Evolutionary conservation across 2,113 vertebrate species (phyloP).

Genomic region (Patagioenas fasciata): DNA sequence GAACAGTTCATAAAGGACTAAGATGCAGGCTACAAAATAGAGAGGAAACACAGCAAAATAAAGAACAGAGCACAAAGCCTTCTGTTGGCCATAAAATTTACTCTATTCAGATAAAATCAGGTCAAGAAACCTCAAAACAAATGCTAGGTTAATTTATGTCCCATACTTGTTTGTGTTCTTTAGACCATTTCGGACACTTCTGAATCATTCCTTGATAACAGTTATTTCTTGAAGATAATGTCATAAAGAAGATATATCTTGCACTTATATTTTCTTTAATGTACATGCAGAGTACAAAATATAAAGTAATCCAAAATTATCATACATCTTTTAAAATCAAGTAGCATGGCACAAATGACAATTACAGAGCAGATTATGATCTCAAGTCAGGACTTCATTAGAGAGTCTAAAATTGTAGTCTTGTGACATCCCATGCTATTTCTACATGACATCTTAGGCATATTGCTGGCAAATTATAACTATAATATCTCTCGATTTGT

Average conservation of each 20-base stretch:
- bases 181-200: not conserved
- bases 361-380: not conserved
- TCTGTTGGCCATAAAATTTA: not conserved
- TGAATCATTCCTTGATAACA: not conserved
- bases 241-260: not conserved
- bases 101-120: conserved; percentile 9
- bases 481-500: not conserved
- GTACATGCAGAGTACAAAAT: not conserved
- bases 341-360: not conserved
- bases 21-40: not conserved
- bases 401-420: not conserved
- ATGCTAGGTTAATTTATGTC: not conserved
- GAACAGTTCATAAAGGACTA: not conserved
- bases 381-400: not conserved
- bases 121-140: not conserved
- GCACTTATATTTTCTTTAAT: not conserved
- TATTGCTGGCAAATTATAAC: not conserved
- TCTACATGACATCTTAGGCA: not conserved
- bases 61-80: not conserved
- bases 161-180: not conserved
- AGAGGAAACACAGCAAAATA: not conserved
- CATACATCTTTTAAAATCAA: not conserved
- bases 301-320: not conserved
- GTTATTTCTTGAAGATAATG: not conserved
- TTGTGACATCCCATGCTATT: not conserved